Base-by-base conservation (phyloP, 2,113 vertebrate genomes). In the Ophthalmolycus amberensis region DNA sequence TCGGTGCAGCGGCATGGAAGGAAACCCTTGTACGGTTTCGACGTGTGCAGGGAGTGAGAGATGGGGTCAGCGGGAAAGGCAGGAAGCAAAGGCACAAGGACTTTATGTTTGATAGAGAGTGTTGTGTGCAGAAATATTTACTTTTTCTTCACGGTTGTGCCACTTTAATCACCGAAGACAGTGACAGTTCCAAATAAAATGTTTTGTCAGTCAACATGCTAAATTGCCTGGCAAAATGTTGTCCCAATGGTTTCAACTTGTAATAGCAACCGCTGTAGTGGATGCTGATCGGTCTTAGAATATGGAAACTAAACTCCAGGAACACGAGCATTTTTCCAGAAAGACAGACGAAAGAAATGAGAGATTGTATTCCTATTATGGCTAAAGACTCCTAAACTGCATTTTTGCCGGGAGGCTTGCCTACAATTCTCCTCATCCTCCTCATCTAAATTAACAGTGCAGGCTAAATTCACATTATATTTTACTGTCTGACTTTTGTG, bases 1-100 rank as follows among this genome's bases (percentile, higher is more conserved):
- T 82, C 64, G 0, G 52, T 77, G 81, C 79, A 84, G 74, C n/a
- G 59, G 87, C 76, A 82, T 83, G 75, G 90, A 88, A 89, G 84
- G 75, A 72, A 75, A 82, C 64, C 70, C 84, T 73, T 87, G 82
- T 86, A 83, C 82, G 65, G 76, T 82, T 87, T 38, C 77, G 87
- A 85, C 73, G 70, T 78, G 84, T 27, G 58, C 76, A n/a, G 75
- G 79, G 86, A 86, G 62, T 66, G 71, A 75, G 79, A 85, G 86
- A 82, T 88, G 89, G 14, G 71, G 76, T 82, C 34, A 38, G 44
- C 4, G 66, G 65, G 77, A 54, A 69, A 79, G 52, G 67, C 58
- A 84, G 62, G 58, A 77, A 77, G 80, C 71, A 87, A 84, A 70
- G 56, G 69, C 54, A 86, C 73, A 34, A 75, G 75, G 63, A 48